phyloP scores from a whole-genome alignment of 30 jellyfish, hydroid and myxozoan species.

The Turritopsis dohrnii region DNA sequence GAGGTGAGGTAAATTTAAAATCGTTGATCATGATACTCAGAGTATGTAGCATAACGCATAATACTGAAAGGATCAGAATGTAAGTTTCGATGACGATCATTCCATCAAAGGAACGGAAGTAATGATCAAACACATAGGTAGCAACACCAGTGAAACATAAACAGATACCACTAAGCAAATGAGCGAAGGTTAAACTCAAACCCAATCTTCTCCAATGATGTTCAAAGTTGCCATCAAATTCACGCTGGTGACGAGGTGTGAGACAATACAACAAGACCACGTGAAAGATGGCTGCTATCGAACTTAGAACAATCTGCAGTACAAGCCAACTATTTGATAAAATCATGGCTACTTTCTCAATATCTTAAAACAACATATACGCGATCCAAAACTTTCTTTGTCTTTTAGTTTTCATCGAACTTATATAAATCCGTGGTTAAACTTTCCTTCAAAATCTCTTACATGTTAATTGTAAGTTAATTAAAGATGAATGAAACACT shows the following conservation, averaged over 20 bases:
- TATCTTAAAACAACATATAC: neutral
- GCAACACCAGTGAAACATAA: neutral
- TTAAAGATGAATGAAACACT: slow-evolving; percentile 5
- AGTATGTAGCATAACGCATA: neutral
- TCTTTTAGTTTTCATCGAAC: neutral
- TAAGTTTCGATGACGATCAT: neutral
- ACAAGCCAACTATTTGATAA: neutral
- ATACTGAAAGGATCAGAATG: neutral
- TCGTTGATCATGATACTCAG: slow-evolving; percentile 22
- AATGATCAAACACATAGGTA: neutral
- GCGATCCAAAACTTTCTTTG: neutral
- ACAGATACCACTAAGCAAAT: slow-evolving; percentile 8
- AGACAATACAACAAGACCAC: neutral
- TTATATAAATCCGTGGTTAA: neutral
- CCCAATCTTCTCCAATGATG: slow-evolving; percentile 10
- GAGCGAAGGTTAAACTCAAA: neutral
- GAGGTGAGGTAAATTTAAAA: neutral
- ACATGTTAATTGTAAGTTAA: neutral
- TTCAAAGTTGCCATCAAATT: neutral
- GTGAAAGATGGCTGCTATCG: neutral
- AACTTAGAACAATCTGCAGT: slow-evolving; percentile 3
- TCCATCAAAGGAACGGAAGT: neutral
- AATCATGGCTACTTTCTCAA: neutral
- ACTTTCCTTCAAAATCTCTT: neutral
- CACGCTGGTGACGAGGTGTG: neutral